Base-by-base conservation (phyloP, 1,140 invertebrate genomes). In the Drosophila kepulauana region DNA sequence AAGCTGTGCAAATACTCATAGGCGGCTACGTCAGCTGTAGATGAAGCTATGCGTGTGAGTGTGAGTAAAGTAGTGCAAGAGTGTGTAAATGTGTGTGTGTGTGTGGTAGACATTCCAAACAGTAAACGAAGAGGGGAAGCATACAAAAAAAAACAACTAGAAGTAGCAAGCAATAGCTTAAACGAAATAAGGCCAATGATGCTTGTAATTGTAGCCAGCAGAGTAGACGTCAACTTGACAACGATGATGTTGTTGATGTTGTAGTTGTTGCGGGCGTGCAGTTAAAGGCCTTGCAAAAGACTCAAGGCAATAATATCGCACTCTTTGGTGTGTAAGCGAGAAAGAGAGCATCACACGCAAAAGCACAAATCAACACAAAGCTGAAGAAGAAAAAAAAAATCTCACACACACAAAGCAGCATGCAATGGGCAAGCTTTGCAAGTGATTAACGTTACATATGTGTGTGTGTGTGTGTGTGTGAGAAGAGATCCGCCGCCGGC, bases 161-260 rank as follows among this genome's bases (percentile, higher is more conserved):
- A 54, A 72, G 49, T 30, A 61, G 6, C 64, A 61, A 68, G 56
- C 63, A 66, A 74, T 74, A 48, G 67, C 61, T 59, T 49, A 58
- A 79, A 57, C 46, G 57, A 88, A 88, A 88, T 89, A 88, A 88
- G 84, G 84, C 84, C 84, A 88, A 88, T 88, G 84, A 88, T 89
- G 85, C 85, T 88, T 88, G 84, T 88, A 88, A 88, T 81, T 88
- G 80, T 87, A 78, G 79, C 65, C 56, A 56, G 28, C 62, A 48
- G 25, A 49, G 62, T 46, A 72, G 61, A 68, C 69, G 63, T 68
- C 77, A 58, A 85, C 69, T 85, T 69, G 79, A 61, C 49, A 63
- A 49, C 28, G 46, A 20, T 16, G 52, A 49, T 62, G 48, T 6
- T 49, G 25, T 61, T 46, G 15, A 16, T 20, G 30, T 58, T 65